Evolutionary conservation across 1,140 invertebrate genomes (phyloP).

Genomic region (Hylaeus volcanicus): DNA sequence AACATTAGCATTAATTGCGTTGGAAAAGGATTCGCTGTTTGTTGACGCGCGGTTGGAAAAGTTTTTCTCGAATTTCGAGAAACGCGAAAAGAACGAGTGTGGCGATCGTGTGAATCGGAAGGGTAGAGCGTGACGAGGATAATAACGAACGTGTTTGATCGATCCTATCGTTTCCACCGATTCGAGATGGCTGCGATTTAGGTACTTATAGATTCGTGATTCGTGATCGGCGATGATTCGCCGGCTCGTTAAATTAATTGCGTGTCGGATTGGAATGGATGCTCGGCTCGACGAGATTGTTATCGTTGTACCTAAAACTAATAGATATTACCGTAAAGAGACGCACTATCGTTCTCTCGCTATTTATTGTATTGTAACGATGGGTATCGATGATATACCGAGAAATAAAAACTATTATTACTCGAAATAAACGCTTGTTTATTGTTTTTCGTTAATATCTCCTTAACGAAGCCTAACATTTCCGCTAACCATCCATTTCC

Average conservation of each 20-base stretch:
- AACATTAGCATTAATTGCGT: background rate
- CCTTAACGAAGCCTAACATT: too few species aligned
- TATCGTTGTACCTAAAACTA: conserved; percentile 57
- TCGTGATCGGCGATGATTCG: conserved; percentile 37
- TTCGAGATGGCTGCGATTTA: conserved; percentile 25
- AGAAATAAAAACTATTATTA: conserved; percentile 57
- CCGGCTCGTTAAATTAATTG: conserved; percentile 38
- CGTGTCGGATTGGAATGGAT: conserved; percentile 21
- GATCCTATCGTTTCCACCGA: conserved; percentile 39
- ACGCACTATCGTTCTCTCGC: conserved; percentile 49
- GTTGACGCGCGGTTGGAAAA: background rate
- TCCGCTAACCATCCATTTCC: too few species aligned
- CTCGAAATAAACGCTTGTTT: conserved; percentile 27
- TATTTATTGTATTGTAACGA: conserved; percentile 68
- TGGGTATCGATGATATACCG: conserved; percentile 56
- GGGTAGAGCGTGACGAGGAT: conserved; percentile 41
- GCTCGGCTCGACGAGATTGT: conserved; percentile 53
- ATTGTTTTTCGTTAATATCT: too few species aligned
- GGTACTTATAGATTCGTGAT: conserved; percentile 43
- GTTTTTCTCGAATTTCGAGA: background rate
- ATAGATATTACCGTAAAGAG: conserved; percentile 45
- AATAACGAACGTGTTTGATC: conserved; percentile 33
- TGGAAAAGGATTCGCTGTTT: background rate
- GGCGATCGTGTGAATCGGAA: background rate
- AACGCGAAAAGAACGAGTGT: conserved; percentile 25